Evolutionary conservation across 30 jellyfish, hydroid and myxozoan species (phyloP), one percentile per base, ranked within the genome.

Genomic region (Rhopilema esculentum): DNA sequence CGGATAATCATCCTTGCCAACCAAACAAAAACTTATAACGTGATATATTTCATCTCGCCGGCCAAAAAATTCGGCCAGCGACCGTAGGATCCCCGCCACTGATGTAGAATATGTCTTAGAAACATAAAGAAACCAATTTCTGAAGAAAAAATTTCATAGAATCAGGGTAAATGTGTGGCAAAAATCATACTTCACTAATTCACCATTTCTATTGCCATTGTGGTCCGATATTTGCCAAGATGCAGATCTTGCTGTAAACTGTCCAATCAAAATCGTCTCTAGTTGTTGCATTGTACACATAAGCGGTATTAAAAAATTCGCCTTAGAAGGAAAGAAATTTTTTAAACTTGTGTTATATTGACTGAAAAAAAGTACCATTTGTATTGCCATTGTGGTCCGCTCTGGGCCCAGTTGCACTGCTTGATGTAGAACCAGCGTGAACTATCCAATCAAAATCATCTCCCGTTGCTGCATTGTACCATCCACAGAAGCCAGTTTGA

Each of bases 391-490:
- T 9, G 67, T 78, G 96, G 79, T 88, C 96, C 16, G 50, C 9
- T 25, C 28, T 31, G 7, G 96, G 96, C 8, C 96, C 96, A 4
- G 96, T 88, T 25, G 33, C 32, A 28, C 63, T 9, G 32, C 80
- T 62, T 66, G 92, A 88, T 28, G 96, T 88, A 4, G 71, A 32
- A 4, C 96, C 96, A 26, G 57, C 75, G 28, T 85, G 76, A 25
- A 88, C 33, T 6, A 79, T 77, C 96, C 96, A 88, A 79, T 88
- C 96, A 79, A 88, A 88, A 0, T 77, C 51, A 79, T 88, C 96
- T 4, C 78, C 76, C 23, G 76, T 53, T 67, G 66, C 70, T 18
- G 27, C 73, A 88, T 88, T 88, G 72, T 61, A 23, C 91, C 91
- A 87, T 20, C 91, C 18, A 50, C 96, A 88, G 17, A 69, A 16